phyloP scores from a whole-genome alignment of 2,797 vertebrate species.

The Epinephelus malabaricus region DNA sequence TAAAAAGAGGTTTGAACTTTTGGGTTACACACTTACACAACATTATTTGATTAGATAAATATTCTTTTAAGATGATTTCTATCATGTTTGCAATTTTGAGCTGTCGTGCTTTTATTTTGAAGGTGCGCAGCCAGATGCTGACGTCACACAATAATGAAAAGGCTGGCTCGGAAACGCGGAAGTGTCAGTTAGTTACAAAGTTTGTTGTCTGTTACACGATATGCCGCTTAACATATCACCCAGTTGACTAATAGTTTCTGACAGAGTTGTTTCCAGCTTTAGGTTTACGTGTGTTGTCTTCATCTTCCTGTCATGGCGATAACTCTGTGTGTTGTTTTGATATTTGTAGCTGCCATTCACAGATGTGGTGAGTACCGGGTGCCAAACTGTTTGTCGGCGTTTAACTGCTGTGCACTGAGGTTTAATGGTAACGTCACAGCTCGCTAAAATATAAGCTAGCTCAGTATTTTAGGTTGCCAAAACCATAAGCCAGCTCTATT shows the following conservation, averaged over 20 bases:
- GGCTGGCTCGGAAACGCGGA: neutral
- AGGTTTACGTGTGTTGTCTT: fast-evolving
- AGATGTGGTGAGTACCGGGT: conserved; percentile 41
- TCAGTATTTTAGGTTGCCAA: neutral
- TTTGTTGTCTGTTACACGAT: too few relatives aligned
- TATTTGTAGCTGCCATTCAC: conserved; percentile 14
- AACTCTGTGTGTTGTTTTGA: neutral
- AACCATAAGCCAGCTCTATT: too few relatives aligned
- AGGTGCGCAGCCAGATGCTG: neutral
- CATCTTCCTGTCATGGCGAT: conserved; percentile 22
- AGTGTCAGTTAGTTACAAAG: too few relatives aligned
- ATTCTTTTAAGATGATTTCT: too few relatives aligned
- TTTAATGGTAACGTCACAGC: too few relatives aligned
- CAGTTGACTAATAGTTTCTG: fast-evolving
- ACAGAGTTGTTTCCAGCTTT: too few relatives aligned
- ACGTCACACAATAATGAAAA: neutral
- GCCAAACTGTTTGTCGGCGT: neutral
- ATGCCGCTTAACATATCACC: too few relatives aligned
- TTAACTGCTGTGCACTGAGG: neutral
- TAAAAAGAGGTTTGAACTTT: too few relatives aligned
- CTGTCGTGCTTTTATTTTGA: conserved; percentile 51
- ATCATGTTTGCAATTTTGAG: neutral
- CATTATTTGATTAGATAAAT: too few relatives aligned
- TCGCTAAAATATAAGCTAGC: neutral
- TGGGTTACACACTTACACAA: too few relatives aligned